phyloP scores from a whole-genome alignment of 2,888 invertebrate genomes.

The Drosophila multiciliata region DNA sequence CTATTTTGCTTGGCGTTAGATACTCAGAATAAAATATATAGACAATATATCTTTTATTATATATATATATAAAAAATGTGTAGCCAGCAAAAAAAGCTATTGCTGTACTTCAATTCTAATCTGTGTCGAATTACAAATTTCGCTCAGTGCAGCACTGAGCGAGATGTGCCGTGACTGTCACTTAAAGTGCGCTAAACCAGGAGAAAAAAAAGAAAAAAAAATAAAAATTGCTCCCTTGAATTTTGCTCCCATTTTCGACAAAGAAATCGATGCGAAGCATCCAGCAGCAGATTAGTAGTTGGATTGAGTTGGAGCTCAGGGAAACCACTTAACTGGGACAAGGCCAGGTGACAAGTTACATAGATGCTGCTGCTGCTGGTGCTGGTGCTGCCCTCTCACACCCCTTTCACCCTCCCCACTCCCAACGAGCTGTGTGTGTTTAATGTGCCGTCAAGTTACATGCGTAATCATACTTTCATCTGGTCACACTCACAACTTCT shows the following conservation, averaged over 20 bases:
- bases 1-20: background rate
- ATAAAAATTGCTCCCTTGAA: constrained; percentile 42
- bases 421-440: constrained; percentile 25
- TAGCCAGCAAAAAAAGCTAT: too few relatives aligned
- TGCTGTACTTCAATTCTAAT: background rate
- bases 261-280: constrained; percentile 50
- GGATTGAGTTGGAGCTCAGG: constrained; percentile 14
- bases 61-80: background rate
- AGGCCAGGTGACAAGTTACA: constrained; percentile 36
- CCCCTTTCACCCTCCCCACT: background rate
- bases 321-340: constrained; percentile 41
- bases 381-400: background rate
- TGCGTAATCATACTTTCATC: constrained; percentile 11
- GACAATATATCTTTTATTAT: background rate
- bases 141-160: background rate
- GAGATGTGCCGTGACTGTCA: constrained; percentile 55
- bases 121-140: background rate
- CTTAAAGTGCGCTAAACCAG: constrained; percentile 70
- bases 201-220: constrained; percentile 37
- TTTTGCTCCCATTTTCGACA: constrained; percentile 7
- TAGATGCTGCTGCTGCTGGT: background rate
- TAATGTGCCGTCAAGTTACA: constrained; percentile 28
- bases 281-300: constrained; percentile 31
- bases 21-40: background rate
- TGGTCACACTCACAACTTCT: constrained; percentile 20